Conservation (phyloP, 2,888 invertebrate genomes). For the Philopedon plagiatum region DNA sequence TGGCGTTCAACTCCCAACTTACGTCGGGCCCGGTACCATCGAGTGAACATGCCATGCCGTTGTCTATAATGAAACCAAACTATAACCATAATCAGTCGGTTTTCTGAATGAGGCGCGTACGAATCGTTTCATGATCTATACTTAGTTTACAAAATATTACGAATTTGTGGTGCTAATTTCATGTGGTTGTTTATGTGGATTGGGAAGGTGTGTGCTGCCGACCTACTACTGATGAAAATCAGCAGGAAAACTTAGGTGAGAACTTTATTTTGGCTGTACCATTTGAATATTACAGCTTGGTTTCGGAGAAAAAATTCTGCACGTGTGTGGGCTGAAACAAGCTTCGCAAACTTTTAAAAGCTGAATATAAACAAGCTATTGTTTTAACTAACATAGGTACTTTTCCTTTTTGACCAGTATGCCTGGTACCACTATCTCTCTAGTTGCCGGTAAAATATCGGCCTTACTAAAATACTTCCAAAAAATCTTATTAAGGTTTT, state of each 20-base stretch:
- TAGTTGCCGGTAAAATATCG: background rate
- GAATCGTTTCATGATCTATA: conserved; percentile 20
- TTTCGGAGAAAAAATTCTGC: conserved; percentile 37
- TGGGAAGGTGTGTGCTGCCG: conserved; percentile 33
- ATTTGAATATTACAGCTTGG: conserved; percentile 10
- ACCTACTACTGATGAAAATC: conserved; percentile 20
- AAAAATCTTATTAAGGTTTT: background rate
- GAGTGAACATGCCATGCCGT: conserved; percentile 36
- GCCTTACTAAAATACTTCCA: background rate
- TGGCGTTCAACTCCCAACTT: conserved; percentile 46
- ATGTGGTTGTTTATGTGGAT: conserved; percentile 44
- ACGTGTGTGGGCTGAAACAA: conserved; percentile 44
- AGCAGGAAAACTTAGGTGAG: conserved; percentile 42
- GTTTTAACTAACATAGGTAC: conserved; percentile 1
- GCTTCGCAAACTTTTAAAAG: conserved; percentile 33
- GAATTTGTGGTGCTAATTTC: conserved; percentile 44
- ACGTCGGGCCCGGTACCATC: conserved; percentile 46
- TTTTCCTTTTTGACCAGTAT: background rate
- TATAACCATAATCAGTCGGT: conserved; percentile 47
- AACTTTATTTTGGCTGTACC: conserved; percentile 6
- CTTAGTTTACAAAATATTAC: conserved; percentile 25
- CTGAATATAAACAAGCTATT: conserved; percentile 26
- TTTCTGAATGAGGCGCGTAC: conserved; percentile 44
- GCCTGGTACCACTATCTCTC: background rate
- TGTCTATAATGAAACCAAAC: conserved; percentile 34